A percentile compares a stretch with the other conserved stretches of the same genome.
These are phyloP conservation scores for Hoplodrina ambigua DNA, from an alignment of 2,888 invertebrate genomes.

Conservation along the genomic window DNA sequence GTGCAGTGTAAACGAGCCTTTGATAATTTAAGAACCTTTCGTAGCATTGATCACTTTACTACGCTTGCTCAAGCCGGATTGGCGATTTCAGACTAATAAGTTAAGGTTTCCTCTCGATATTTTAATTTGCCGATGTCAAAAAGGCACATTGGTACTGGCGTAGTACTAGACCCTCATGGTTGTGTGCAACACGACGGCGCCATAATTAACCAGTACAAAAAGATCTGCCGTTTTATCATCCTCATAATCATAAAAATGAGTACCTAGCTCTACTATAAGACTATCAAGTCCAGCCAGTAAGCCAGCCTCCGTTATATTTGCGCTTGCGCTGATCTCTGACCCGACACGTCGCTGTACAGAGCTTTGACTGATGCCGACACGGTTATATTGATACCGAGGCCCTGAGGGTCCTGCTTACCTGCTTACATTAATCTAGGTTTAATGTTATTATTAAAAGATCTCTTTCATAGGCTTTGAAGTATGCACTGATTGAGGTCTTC, in stretches of 20 bases:
- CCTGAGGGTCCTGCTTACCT: conserved; percentile 21
- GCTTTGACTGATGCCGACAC: conserved; percentile 53
- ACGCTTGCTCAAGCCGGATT: too few relatives aligned
- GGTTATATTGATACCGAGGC: conserved; percentile 30
- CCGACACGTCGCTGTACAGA: conserved; percentile 37
- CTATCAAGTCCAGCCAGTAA: conserved; percentile 15
- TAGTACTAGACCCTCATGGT: too few relatives aligned
- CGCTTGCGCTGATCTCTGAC: conserved; percentile 47
- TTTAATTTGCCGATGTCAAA: too few relatives aligned
- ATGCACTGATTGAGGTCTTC: background rate
- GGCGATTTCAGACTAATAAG: too few relatives aligned
- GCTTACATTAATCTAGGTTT: conserved; percentile 17
- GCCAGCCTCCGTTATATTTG: conserved; percentile 46
- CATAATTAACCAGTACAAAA: background rate
- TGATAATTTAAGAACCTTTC: too few relatives aligned
- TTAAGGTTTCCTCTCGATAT: too few relatives aligned
- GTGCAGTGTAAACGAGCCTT: too few relatives aligned
- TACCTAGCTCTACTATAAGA: conserved; percentile 5
- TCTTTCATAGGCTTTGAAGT: background rate
- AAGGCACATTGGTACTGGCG: too few relatives aligned
- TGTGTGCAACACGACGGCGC: too few relatives aligned
- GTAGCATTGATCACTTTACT: too few relatives aligned
- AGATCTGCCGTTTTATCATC: background rate
- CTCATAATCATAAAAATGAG: conserved; percentile 25
- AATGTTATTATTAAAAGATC: conserved; percentile 13